These are phyloP conservation scores for Mus spretus DNA, from an alignment of 2,797 vertebrate genomes.

Conservation along the genomic window DNA sequence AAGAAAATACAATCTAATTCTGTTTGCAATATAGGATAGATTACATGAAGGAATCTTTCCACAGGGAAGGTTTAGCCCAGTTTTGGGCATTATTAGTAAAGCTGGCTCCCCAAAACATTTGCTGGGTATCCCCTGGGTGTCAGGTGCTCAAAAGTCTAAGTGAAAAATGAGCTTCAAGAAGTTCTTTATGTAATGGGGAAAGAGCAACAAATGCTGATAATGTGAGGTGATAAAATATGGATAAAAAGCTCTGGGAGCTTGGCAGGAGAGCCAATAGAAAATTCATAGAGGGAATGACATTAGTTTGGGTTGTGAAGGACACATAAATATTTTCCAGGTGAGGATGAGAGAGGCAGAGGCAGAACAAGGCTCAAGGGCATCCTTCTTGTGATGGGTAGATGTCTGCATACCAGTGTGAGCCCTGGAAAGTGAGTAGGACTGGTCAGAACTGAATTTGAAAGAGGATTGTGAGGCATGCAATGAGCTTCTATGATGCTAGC, in stretches of 20 bases:
- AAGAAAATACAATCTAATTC: conserved; percentile 83
- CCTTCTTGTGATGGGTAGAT: fast-evolving
- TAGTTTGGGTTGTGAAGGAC: conserved; percentile 62
- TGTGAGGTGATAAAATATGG: conserved; percentile 69
- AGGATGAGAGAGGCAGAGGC: not conserved
- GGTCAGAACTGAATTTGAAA: not conserved
- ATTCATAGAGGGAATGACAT: conserved; percentile 72
- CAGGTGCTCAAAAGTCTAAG: not conserved
- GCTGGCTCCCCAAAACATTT: conserved; percentile 10
- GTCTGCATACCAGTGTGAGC: not conserved
- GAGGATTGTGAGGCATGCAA: not conserved
- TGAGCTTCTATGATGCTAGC: not conserved
- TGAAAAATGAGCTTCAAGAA: conserved; percentile 27
- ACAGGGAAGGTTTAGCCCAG: conserved; percentile 74
- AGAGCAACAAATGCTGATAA: conserved; percentile 48
- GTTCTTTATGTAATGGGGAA: conserved; percentile 15
- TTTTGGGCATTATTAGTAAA: conserved; percentile 35
- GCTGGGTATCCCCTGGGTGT: not conserved
- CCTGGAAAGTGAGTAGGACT: not conserved
- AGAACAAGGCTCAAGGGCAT: not conserved
- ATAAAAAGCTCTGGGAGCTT: conserved; percentile 49
- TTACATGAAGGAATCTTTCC: conserved; percentile 84
- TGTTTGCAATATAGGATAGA: conserved; percentile 69
- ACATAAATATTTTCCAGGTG: conserved; percentile 46
- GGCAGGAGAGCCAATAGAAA: conserved; percentile 67